These are phyloP conservation scores for Sebastes itinus DNA, from an alignment of 2,797 vertebrate genomes.

Conservation along the genomic window DNA sequence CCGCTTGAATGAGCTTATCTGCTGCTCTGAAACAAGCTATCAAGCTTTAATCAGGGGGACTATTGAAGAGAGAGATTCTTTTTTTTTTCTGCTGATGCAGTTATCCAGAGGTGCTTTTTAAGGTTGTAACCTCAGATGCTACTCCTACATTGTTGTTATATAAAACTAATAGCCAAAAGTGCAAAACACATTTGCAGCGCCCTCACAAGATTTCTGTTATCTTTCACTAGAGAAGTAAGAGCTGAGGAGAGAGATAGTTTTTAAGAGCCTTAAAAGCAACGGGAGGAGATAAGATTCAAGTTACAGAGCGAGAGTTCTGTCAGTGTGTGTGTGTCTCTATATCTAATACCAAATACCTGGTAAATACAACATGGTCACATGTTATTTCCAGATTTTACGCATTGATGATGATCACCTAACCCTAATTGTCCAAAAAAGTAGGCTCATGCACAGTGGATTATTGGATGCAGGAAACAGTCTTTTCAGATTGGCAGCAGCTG, in stretches of 20 bases:
- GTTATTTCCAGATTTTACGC: not conserved
- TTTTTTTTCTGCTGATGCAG: not conserved
- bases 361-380: not conserved
- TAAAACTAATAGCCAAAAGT: not conserved
- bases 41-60: constrained; percentile 23
- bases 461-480: not conserved
- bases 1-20: constrained; percentile 10
- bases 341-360: not conserved
- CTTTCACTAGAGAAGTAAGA: not conserved
- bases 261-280: not conserved
- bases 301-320: not conserved
- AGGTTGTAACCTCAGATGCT: not conserved
- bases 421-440: not conserved
- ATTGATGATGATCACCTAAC: not conserved
- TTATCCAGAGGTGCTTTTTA: not conserved
- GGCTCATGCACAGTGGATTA: not conserved
- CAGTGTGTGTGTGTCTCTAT: not conserved
- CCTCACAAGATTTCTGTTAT: constrained; percentile 8
- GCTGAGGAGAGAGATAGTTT: not conserved
- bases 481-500: not conserved
- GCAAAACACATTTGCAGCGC: not conserved
- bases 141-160: not conserved
- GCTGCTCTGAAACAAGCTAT: constrained; percentile 22
- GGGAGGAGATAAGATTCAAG: constrained; percentile 11
- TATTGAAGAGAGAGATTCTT: not conserved